Base-by-base conservation (phyloP, 64 coral and sea anemone genomes). In the Stylophora pistillata region DNA sequence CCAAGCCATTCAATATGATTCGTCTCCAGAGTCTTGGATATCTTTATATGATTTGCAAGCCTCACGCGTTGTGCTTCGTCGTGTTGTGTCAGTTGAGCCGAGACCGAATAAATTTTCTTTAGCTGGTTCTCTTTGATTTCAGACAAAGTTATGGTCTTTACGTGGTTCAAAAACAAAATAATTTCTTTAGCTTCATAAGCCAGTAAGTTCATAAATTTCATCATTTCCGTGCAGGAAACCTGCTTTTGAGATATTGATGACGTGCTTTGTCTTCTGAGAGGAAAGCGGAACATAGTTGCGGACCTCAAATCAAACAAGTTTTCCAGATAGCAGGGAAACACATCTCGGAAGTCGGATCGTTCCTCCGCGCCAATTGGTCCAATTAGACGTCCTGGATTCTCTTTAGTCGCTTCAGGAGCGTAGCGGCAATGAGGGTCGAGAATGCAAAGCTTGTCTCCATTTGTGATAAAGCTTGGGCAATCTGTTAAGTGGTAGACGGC, bases 401-500 rank as follows among this genome's bases (percentile, higher is more conserved):
- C 72, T 34, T 41, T 78, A 14, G 83, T 69, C 31, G 92, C 92
- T 37, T 73, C 56, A 4, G 95, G 95, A 9, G 89, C 95, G 53
- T 91, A 98, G 28, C 83, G 82, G 34, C 78, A 86, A 32, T 94
- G 89, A 30, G 95, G 95, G 72, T 98, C 95, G 26, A 94, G 66
- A 85, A 98, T 88, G 57, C 95, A 98, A 15, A 98, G 85, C 21
- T 74, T 91, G 47, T 98, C 86, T 16, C 89, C 95, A 85, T 98
- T 91, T 1, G 95, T 91, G 41, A 98, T 91, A 15, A 98, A 98
- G 74, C 78, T 88, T 25, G 95, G 95, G 59, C 95, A 98, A 53
- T 98, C 95, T 21, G 95, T 98, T 10, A 98, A 30, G 74, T 98
- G 95, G 66, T 98, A 98, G 9, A 98, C 92, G 32, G 95, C 92